These are phyloP conservation scores for Ptilorrhoa leucosticta DNA, from an alignment of 2,113 vertebrate species.

Conservation along the genomic window DNA sequence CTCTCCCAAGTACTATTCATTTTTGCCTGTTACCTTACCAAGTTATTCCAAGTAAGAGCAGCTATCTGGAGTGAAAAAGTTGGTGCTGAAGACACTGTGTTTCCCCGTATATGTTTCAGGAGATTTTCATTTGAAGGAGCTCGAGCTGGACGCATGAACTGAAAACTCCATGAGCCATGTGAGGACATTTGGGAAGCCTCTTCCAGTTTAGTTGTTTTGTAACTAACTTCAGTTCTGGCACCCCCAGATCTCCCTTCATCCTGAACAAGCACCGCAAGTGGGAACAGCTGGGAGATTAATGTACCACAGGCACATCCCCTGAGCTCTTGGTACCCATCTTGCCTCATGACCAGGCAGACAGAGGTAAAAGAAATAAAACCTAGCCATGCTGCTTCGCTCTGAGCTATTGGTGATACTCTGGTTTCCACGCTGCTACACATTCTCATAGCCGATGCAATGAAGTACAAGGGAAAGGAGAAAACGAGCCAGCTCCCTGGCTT, in stretches of 20 bases:
- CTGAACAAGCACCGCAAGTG: rapidly evolving
- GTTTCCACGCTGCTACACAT: not conserved
- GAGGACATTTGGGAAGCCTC: not conserved
- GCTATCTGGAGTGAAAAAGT: not conserved
- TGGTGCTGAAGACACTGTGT: not conserved
- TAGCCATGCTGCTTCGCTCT: not conserved
- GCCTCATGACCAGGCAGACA: not conserved
- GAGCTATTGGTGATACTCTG: not conserved
- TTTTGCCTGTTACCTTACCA: not conserved
- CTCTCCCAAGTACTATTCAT: not conserved
- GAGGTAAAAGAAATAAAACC: not conserved
- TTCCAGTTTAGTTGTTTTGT: not conserved
- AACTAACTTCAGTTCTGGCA: not conserved
- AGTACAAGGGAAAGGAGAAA: not conserved
- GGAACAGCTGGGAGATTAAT: not conserved
- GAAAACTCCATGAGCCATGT: not conserved
- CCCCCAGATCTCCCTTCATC: not conserved
- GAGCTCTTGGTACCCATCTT: not conserved
- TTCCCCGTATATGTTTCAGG: not conserved
- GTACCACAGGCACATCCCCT: not conserved
- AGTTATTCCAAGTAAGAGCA: not conserved
- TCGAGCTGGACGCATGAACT: not conserved
- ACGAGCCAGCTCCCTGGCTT: not conserved
- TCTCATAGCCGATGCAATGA: not conserved
- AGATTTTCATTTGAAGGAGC: not conserved